phyloP scores from a whole-genome alignment of 2,888 invertebrate species.

The Phortica magna region DNA sequence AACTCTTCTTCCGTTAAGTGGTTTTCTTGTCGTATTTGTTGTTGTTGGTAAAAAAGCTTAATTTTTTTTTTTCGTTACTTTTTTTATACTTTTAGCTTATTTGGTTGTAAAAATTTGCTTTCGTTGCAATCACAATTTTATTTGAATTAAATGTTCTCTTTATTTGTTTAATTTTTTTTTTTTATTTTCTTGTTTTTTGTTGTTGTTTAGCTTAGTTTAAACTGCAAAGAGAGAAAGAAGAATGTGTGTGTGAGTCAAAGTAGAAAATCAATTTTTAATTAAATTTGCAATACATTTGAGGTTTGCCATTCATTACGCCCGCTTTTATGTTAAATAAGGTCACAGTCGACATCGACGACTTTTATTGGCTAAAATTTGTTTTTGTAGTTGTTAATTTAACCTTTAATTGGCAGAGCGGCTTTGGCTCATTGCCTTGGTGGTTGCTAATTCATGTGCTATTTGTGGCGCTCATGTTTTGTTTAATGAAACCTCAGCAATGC shows the following conservation, averaged over 20 bases:
- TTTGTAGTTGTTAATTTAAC: slow-evolving; percentile 9
- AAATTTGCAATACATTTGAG: slow-evolving; percentile 53
- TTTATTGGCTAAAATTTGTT: slow-evolving; percentile 16
- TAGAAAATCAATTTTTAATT: slow-evolving; percentile 69
- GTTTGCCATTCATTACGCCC: not conserved
- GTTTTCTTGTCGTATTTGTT: slow-evolving; percentile 34
- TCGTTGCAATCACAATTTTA: slow-evolving; percentile 31
- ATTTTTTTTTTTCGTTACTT: not conserved
- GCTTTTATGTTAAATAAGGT: not conserved
- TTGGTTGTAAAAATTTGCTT: slow-evolving; percentile 27
- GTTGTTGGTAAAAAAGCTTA: not conserved
- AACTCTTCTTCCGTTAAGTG: slow-evolving; percentile 30
- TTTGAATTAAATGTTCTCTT: slow-evolving; percentile 10
- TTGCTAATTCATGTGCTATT: not conserved
- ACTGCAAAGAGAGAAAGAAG: slow-evolving; percentile 54
- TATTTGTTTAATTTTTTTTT: not conserved
- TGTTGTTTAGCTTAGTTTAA: slow-evolving; percentile 40
- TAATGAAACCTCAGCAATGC: slow-evolving; percentile 62
- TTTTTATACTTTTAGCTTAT: slow-evolving; percentile 3
- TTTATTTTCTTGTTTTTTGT: slow-evolving; percentile 2
- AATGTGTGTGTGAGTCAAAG: slow-evolving; percentile 21
- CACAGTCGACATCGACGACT: slow-evolving; percentile 8
- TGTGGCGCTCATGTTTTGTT: slow-evolving; percentile 20
- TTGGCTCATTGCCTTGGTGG: not conserved
- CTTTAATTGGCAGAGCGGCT: slow-evolving; percentile 1